Base-by-base conservation (phyloP, 2,888 invertebrate genomes). In the Tridacna gigas region DNA sequence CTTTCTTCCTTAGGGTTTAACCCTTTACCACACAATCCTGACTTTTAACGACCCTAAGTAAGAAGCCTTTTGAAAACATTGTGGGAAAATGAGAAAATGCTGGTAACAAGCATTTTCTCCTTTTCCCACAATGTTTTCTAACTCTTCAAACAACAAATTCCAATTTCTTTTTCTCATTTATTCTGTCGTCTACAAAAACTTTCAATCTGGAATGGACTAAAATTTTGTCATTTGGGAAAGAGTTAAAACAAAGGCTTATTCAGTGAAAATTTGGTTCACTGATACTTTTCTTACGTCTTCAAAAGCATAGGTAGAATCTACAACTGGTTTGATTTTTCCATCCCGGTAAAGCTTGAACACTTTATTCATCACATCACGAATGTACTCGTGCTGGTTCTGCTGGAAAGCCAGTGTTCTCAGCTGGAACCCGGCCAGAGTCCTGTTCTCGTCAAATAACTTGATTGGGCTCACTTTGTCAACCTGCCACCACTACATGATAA, bases 401-500 rank as follows among this genome's bases (percentile, higher is more conserved):
- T 97, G 97, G 95, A 97, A 97, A 95, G 98, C 96, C 94, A 98
- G 95, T 93, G 97, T 97, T 79, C 98, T 97, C 92, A 98, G 96
- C 95, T 97, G 97, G 95, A 98, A 96, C 0, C 98, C 98, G 66
- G 97, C 96, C 84, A 98, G 95, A 84, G 96, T 96, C 95, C 97
- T 97, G 96, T 98, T 98, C 95, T 98, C 98, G 92, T 98, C 97
- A 95, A 97, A 98, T 91, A 98, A 95, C 95, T 97, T 97, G 95
- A 97, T 96, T 12, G 98, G 98, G 7, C 97, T 97, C 88, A 98
- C 97, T 95, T 98, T 98, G 95, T 98, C 98, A 84, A 97, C 97
- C 95, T 97, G 97, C 98, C 97, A 98, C 98, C 98, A 98, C 95
- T 95, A 88, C 26, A 91, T 13, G 15, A 15, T 51, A 13, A n/a